A percentile compares a stretch with the other conserved stretches of the same genome.
Conservation (phyloP, 2,888 invertebrate genomes). For the Abrostola tripartita region DNA sequence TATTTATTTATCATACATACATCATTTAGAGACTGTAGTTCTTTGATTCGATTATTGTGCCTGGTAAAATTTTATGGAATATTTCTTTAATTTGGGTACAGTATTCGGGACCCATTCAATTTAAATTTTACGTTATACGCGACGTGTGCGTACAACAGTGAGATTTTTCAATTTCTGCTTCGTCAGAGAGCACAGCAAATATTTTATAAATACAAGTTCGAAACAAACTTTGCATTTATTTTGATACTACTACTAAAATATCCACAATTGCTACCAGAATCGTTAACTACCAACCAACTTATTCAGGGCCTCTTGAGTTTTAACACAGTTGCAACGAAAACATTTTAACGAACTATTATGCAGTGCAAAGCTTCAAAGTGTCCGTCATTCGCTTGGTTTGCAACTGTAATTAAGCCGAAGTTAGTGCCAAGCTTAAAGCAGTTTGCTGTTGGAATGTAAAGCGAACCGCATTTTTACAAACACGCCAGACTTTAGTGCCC, state of each 20-base stretch:
- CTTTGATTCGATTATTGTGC: too few species aligned
- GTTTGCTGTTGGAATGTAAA: constrained; percentile 8
- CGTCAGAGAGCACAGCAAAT: too few species aligned
- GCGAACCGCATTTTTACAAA: constrained; percentile 22
- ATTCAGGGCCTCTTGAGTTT: constrained; percentile 41
- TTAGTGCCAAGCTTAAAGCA: constrained; percentile 32
- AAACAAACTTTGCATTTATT: too few species aligned
- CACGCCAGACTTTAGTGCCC: not conserved
- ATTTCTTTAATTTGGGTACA: too few species aligned
- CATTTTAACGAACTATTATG: constrained; percentile 48
- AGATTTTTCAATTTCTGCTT: too few species aligned
- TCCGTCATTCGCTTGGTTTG: constrained; percentile 41
- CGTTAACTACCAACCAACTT: constrained; percentile 23
- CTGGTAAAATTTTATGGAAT: too few species aligned
- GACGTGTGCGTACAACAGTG: too few species aligned
- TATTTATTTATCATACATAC: too few species aligned
- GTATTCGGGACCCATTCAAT: too few species aligned
- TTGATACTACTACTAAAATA: not conserved
- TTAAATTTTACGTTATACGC: too few species aligned
- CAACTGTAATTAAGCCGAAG: constrained; percentile 43
- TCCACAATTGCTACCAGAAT: constrained; percentile 4
- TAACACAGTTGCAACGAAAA: constrained; percentile 46
- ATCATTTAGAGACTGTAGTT: too few species aligned
- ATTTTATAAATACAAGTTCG: too few species aligned
- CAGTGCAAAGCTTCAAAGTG: constrained; percentile 42